Base-by-base conservation (phyloP, 2,113 vertebrate species). In the Charina bottae region DNA sequence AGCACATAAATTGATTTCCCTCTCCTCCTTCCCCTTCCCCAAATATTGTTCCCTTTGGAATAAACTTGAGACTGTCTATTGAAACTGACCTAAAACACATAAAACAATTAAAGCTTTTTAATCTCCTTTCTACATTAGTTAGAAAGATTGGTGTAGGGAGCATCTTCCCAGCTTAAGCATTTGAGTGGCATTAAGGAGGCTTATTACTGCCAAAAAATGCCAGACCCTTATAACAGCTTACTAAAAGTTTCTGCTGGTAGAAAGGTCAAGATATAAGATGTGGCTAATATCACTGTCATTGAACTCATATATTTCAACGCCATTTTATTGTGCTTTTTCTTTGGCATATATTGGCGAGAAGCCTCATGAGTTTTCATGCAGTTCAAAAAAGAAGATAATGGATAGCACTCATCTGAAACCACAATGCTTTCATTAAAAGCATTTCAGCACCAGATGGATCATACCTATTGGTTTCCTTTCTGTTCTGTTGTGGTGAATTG, bases 261-360 rank as follows among this genome's bases (percentile, higher is more conserved):
- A 97, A 97, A 97, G 94, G 96, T 97, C 97, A 95, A 60, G 83
- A 83, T 95, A 89, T 92, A 95, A 95, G 93, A 95, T 89, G 91
- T 96, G 96, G 96, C 94, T 96, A 95, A 97, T 94, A 92, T 59
- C 89, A 6, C 90, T 96, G 94, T 96, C 94, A 95, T 89, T 92
- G 33, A 96, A 58, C 93, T 96, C 94, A 90, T 95, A 93, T 94
- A 96, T 95, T 96, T 97, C 95, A 96, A 90, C 92, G 90, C 15
- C 58, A 92, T 92, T 96, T 96, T 89, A 95, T 94, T 92, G 90
- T 68, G 87, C 49, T 72, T 96, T 94, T 95, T 96, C 64, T 96
- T 96, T 96, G 93, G 93, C 85, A 95, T 60, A 93, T 83, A 93
- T n/a, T 94, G 92, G 64, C 26, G 91, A 55, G 96, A 89, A 96